Evolutionary conservation across 2,113 vertebrate genomes (phyloP).

Genomic region (Zeus faber): DNA sequence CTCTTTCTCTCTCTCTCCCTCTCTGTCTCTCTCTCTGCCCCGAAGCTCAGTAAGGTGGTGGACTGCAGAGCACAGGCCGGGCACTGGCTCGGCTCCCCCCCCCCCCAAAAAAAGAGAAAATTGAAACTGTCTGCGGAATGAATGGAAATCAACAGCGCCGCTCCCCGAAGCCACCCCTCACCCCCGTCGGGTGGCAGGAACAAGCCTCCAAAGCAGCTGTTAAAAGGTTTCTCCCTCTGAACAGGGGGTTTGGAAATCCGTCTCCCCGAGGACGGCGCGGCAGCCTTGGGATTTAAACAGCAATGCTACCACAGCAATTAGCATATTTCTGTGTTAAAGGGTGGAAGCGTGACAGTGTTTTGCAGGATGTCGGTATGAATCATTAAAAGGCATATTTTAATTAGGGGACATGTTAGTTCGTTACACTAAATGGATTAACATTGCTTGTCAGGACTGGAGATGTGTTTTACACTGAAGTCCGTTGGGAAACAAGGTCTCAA

Average conservation of each 20-base stretch:
- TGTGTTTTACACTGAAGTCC: slow-evolving; percentile 76
- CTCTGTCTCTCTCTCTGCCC: background rate
- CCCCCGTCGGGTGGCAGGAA: slow-evolving; percentile 26
- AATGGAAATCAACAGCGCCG: slow-evolving; percentile 49
- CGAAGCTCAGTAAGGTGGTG: no score
- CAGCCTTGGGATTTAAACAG: slow-evolving; percentile 71
- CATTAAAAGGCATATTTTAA: slow-evolving; percentile 83
- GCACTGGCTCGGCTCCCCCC: slow-evolving; percentile 20
- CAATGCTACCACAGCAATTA: slow-evolving; percentile 82
- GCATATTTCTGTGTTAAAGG: slow-evolving; percentile 76
- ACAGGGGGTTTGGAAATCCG: slow-evolving; percentile 34
- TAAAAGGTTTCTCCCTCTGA: slow-evolving; percentile 22
- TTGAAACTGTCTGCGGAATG: slow-evolving; percentile 42
- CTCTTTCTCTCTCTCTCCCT: background rate
- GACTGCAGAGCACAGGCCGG: slow-evolving; percentile 47
- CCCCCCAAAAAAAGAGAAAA: slow-evolving; percentile 29
- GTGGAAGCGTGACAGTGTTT: slow-evolving; percentile 76
- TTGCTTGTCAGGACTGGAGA: slow-evolving; percentile 75
- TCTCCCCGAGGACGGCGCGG: slow-evolving; percentile 59
- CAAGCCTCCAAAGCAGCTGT: slow-evolving; percentile 22
- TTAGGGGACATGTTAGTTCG: slow-evolving; percentile 79
- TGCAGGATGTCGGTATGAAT: slow-evolving; percentile 77
- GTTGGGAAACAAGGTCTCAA: slow-evolving; percentile 72
- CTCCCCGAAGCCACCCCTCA: slow-evolving; percentile 5
- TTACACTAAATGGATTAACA: slow-evolving; percentile 82